phyloP scores from a whole-genome alignment of 2,113 vertebrate genomes.

The Indicator indicator region DNA sequence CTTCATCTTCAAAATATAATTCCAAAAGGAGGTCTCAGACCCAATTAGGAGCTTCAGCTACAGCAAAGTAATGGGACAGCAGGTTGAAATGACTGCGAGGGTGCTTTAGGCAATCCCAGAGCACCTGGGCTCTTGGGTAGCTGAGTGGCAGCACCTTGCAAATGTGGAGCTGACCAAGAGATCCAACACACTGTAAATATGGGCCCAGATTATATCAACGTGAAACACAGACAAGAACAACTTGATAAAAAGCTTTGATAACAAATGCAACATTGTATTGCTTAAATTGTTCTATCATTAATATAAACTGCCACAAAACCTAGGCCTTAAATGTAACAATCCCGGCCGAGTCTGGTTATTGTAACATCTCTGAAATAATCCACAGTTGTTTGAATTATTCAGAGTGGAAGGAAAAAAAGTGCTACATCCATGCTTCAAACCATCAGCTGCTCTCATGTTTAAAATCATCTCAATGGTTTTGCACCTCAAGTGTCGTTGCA shows the following conservation, averaged over 20 bases:
- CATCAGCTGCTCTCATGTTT: not conserved
- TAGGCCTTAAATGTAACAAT: not conserved
- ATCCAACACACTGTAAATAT: not conserved
- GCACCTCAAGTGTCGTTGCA: not conserved
- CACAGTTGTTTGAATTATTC: not conserved
- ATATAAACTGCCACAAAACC: not conserved
- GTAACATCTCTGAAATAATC: not conserved
- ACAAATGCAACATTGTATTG: not conserved
- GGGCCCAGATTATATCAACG: not conserved
- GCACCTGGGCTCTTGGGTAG: not conserved
- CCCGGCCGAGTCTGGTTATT: not conserved
- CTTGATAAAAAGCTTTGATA: not conserved
- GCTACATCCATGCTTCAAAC: not conserved
- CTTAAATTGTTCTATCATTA: not conserved
- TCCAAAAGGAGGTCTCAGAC: not conserved
- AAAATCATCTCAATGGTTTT: not conserved
- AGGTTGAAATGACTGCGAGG: not conserved
- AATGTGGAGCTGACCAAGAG: not conserved
- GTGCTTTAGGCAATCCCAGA: not conserved
- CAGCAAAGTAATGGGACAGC: not conserved
- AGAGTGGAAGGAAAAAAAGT: too few species aligned
- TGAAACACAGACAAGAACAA: not conserved
- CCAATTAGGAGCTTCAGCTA: not conserved
- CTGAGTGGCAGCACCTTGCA: not conserved
- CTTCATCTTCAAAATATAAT: not conserved